A percentile compares a stretch with the other conserved stretches of the same genome.
Evolutionary conservation across 2,797 vertebrate species (phyloP).

Genomic region (Ctenosaura bakeri): DNA sequence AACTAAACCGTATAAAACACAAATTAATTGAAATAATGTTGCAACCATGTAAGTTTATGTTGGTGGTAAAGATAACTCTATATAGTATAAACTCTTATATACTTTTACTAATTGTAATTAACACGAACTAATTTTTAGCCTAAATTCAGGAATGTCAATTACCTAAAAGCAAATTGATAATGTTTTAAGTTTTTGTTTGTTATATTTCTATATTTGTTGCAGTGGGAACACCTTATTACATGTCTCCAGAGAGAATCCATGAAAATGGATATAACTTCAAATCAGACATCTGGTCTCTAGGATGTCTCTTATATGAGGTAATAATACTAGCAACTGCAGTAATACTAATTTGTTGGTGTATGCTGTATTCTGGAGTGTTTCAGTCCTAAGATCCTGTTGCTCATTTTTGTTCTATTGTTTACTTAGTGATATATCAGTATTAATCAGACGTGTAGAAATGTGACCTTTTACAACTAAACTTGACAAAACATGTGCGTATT

Average conservation of each 20-base stretch:
- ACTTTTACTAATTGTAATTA: conserved; percentile 5
- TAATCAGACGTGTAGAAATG: neutral
- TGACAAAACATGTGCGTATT: neutral
- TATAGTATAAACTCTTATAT: neutral
- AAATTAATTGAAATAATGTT: neutral
- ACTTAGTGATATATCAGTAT: neutral
- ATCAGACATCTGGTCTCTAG: conserved; percentile 91
- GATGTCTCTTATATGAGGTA: conserved; percentile 99
- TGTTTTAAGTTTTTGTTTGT: conserved; percentile 37
- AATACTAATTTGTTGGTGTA: conserved; percentile 25
- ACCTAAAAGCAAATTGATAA: neutral
- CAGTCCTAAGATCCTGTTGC: neutral
- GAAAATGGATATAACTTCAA: conserved; percentile 90
- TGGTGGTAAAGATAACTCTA: neutral
- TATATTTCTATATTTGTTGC: conserved; percentile 76
- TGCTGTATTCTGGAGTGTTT: neutral
- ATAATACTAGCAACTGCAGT: conserved; percentile 81
- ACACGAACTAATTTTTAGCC: neutral
- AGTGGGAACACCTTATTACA: conserved; percentile 97
- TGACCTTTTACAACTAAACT: neutral
- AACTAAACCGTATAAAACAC: neutral
- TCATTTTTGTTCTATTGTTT: conserved; percentile 7
- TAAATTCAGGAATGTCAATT: conserved; percentile 14
- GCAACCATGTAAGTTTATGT: neutral
- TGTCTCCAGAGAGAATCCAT: conserved; percentile 89